A percentile compares a stretch with the other conserved stretches of the same genome.
These are phyloP conservation scores for Mesitornis unicolor DNA, from an alignment of 2,113 vertebrate genomes.

Conservation along the genomic window DNA sequence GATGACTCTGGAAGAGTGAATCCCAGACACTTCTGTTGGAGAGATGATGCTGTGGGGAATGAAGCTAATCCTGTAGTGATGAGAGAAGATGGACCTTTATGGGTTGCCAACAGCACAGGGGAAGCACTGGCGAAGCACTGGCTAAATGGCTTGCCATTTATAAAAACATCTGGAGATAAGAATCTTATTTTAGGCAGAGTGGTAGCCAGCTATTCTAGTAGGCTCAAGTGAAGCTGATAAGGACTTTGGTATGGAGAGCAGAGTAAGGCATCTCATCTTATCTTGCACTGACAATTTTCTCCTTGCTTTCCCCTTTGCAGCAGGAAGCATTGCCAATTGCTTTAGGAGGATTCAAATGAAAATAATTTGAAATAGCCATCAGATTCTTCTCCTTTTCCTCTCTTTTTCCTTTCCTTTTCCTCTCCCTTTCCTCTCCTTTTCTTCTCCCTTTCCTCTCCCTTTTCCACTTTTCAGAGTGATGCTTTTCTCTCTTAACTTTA, in stretches of 20 bases:
- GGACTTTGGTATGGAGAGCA: background rate
- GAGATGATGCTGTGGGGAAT: background rate
- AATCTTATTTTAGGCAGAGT: background rate
- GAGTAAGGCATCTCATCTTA: background rate
- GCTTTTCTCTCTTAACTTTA: background rate
- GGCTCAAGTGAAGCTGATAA: background rate
- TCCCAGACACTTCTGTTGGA: background rate
- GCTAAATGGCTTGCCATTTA: background rate
- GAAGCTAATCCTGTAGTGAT: background rate
- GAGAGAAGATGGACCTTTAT: background rate
- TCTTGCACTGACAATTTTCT: background rate
- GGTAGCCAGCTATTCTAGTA: background rate
- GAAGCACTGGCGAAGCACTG: background rate
- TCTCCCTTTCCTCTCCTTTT: background rate
- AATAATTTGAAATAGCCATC: background rate
- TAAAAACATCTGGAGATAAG: conserved; percentile 20
- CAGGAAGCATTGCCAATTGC: background rate
- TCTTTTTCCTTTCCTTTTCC: background rate
- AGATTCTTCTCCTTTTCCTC: background rate
- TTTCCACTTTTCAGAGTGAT: background rate
- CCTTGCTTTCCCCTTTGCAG: background rate
- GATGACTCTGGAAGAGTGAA: background rate
- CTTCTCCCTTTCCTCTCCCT: background rate
- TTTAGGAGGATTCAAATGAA: background rate
- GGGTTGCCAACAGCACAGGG: background rate